Evolutionary conservation across 2,113 vertebrate species (phyloP).

Genomic region (Lophotis ruficrista): DNA sequence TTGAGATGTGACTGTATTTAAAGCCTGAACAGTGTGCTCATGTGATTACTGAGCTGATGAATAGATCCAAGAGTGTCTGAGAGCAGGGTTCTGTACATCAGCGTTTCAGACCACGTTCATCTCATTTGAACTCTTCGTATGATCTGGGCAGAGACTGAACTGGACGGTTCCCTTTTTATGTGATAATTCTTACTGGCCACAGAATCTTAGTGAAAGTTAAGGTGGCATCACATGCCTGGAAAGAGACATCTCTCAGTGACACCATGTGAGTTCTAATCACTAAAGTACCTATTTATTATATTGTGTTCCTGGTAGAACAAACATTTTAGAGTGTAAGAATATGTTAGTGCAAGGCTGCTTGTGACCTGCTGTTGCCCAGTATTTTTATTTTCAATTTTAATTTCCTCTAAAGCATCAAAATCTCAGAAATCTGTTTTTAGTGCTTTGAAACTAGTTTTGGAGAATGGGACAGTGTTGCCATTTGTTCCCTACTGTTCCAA

Average conservation of each 20-base stretch:
- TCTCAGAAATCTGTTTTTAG: neutral
- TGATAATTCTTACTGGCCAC: neutral
- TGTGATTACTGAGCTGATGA: neutral
- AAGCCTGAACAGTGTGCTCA: neutral
- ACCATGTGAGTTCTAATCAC: neutral
- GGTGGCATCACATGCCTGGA: neutral
- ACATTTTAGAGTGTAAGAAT: neutral
- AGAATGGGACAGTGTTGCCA: neutral
- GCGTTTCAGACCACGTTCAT: neutral
- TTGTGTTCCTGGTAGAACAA: neutral
- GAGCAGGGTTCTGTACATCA: neutral
- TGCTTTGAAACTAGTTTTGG: neutral
- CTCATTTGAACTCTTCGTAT: neutral
- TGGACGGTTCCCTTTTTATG: neutral
- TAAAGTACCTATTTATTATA: neutral
- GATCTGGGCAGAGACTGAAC: neutral
- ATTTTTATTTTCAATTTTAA: neutral
- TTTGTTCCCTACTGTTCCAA: neutral
- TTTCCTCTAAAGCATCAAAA: neutral
- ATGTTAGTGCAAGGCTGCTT: neutral
- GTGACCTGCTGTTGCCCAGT: neutral
- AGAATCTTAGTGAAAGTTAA: neutral
- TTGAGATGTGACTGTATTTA: neutral
- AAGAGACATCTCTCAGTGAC: neutral
- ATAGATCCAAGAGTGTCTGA: neutral